These are phyloP conservation scores for Nemoura dubitans DNA, from an alignment of 2,888 invertebrate genomes.

Conservation along the genomic window DNA sequence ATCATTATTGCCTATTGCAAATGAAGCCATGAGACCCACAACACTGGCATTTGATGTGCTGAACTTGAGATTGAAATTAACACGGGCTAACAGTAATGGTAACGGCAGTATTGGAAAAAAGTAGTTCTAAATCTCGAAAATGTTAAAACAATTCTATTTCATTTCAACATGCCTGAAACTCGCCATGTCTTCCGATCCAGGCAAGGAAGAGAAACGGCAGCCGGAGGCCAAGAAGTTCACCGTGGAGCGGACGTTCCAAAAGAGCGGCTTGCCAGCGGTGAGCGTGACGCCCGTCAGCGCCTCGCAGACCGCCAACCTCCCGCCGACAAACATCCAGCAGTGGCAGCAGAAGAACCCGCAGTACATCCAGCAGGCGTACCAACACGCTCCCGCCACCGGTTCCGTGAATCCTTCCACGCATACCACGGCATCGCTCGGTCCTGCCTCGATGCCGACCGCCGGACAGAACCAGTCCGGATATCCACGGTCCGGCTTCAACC, in stretches of 20 bases:
- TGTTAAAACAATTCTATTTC: too few relatives aligned
- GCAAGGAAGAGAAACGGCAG: slow-evolving; percentile 38
- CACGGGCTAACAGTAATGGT: too few relatives aligned
- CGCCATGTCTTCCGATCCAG: neutral
- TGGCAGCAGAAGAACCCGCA: slow-evolving; percentile 32
- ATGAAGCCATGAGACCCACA: too few relatives aligned
- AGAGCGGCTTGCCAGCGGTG: slow-evolving; percentile 41
- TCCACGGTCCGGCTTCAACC: neutral
- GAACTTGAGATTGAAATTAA: too few relatives aligned
- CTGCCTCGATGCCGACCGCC: neutral
- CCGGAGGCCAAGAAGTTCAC: slow-evolving; percentile 36
- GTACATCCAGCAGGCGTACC: slow-evolving; percentile 32
- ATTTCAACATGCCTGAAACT: too few relatives aligned
- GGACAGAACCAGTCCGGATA: neutral
- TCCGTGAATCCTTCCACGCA: neutral
- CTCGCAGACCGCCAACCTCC: neutral
- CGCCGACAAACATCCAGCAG: neutral
- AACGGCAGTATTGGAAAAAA: too few relatives aligned
- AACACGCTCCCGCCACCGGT: slow-evolving; percentile 3
- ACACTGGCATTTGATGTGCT: too few relatives aligned
- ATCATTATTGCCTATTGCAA: too few relatives aligned
- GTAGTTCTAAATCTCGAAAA: too few relatives aligned
- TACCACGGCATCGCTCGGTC: neutral
- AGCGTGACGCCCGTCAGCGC: neutral
- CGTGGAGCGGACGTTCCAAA: slow-evolving; percentile 42